Evolutionary conservation across 2,797 vertebrate genomes (phyloP).

Genomic region (Spheniscus humboldti): DNA sequence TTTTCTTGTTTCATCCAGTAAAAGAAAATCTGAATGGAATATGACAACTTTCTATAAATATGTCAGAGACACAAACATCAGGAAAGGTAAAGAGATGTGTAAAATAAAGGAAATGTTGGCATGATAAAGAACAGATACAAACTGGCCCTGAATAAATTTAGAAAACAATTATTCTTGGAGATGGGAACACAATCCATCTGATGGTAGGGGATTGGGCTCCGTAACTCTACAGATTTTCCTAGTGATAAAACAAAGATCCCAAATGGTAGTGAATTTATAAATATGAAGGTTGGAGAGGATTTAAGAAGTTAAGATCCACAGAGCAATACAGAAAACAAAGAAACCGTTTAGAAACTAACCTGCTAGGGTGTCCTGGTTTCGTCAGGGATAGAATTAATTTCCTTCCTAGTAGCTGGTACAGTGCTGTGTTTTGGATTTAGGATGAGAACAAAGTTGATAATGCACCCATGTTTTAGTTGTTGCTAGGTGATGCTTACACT

Average conservation of each 20-base stretch:
- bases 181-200: not conserved
- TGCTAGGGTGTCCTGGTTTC: not conserved
- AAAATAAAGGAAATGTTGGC: not conserved
- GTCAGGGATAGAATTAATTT: no score
- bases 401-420: no score
- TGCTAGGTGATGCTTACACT: no score
- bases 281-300: not conserved
- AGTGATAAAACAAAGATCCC: not conserved
- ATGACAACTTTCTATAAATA: not conserved
- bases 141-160: not conserved
- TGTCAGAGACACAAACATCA: not conserved
- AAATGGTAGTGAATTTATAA: not conserved
- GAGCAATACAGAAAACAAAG: not conserved
- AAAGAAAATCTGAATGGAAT: not conserved
- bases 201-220: not conserved
- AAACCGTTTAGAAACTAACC: not conserved
- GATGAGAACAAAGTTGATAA: no score
- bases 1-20: not conserved
- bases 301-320: not conserved
- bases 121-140: not conserved
- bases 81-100: not conserved
- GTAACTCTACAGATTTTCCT: not conserved
- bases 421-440: no score
- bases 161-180: not conserved
- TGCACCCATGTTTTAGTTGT: no score